Percentiles rank a stretch among this genome's conserved stretches.
phyloP scores from a whole-genome alignment of 2,797 vertebrate genomes.

The Triplophysa yarkandensis region DNA sequence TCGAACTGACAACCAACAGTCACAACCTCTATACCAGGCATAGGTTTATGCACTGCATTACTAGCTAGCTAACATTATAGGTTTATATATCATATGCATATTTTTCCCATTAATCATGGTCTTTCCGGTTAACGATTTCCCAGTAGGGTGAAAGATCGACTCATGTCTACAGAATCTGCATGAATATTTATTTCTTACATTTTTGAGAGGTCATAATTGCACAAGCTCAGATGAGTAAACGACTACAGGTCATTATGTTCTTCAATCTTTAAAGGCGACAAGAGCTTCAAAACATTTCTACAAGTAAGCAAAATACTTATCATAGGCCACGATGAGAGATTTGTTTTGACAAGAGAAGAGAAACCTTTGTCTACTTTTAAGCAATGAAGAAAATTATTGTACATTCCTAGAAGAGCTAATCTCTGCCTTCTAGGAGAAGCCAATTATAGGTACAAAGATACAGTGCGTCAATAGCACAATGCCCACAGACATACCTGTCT shows the following conservation, averaged over 20 bases:
- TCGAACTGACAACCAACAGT: background rate
- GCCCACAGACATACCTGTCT: background rate
- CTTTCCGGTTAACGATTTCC: conserved; percentile 63
- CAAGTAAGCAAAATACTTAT: conserved; percentile 64
- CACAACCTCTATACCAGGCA: too few species aligned
- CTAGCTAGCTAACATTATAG: too few species aligned
- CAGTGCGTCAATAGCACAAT: background rate
- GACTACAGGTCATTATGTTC: conserved; percentile 44
- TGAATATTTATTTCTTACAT: background rate
- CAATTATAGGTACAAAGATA: background rate
- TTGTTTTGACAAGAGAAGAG: conserved; percentile 55
- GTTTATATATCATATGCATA: conserved; percentile 37
- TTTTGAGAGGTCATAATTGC: conserved; percentile 39
- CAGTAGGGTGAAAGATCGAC: conserved; percentile 62
- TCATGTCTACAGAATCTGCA: conserved; percentile 1
- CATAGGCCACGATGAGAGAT: conserved; percentile 63
- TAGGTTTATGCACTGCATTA: too few species aligned
- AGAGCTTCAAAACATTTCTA: conserved; percentile 65
- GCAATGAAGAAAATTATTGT: conserved; percentile 8
- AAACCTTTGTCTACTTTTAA: conserved; percentile 39
- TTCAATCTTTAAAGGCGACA: conserved; percentile 55
- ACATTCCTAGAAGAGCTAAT: background rate
- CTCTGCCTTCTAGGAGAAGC: background rate
- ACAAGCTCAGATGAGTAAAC: conserved; percentile 63
- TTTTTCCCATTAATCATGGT: conserved; percentile 49